These are phyloP conservation scores for Etheostoma nigrum DNA, from an alignment of 2,797 vertebrate genomes.

Conservation along the genomic window DNA sequence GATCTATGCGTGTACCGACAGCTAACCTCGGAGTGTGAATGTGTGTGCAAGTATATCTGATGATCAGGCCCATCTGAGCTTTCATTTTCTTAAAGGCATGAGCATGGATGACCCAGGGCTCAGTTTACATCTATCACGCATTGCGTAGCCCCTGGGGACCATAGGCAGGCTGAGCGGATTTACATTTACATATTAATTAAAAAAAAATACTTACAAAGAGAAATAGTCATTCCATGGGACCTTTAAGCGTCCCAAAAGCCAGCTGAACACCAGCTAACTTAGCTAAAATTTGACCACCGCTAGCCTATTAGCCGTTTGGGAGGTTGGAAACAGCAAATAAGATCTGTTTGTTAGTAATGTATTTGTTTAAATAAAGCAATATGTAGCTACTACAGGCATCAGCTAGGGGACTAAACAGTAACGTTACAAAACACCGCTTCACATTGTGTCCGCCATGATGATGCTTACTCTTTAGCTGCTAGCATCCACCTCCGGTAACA, in stretches of 20 bases:
- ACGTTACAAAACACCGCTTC: neutral
- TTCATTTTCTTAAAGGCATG: too few species aligned
- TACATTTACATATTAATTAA: too few species aligned
- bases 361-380: rapidly evolving
- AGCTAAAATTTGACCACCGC: neutral
- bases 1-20: too few species aligned
- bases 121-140: too few species aligned
- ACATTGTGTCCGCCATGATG: slow-evolving; percentile 61
- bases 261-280: neutral
- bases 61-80: too few species aligned
- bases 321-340: rapidly evolving
- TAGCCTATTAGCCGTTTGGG: neutral
- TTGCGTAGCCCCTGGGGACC: too few species aligned
- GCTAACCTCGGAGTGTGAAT: too few species aligned
- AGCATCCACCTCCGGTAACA: slow-evolving; percentile 28
- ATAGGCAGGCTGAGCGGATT: too few species aligned
- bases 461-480: slow-evolving; percentile 46
- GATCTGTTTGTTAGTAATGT: rapidly evolving
- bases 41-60: too few species aligned
- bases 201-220: too few species aligned
- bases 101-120: too few species aligned
- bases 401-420: neutral
- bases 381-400: rapidly evolving
- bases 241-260: neutral
- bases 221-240: too few species aligned